Evolutionary conservation across 2,888 invertebrate species (phyloP), one percentile per base, ranked within the genome.

Genomic region (Rhaphigaster nebulosa): DNA sequence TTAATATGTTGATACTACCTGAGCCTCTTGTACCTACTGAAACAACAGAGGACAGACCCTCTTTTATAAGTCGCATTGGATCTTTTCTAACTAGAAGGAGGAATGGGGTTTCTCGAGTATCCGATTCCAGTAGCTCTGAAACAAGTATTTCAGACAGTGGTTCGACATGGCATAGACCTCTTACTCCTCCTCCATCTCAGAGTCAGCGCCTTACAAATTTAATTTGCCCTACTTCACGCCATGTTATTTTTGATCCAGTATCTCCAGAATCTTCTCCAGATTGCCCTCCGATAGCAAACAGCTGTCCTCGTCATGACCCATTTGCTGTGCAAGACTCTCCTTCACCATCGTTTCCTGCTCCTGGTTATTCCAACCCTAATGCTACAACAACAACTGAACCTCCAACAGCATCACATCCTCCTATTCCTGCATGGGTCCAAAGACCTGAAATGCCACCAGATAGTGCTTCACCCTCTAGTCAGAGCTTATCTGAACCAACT

Each of bases 121-220:
- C 90, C n/a, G 90, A 90, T 60, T 90, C 90, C 8, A 90, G 90
- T 87, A 90, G 90, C 29, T 90, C 90, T 20, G 90, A 90, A 34
- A 60, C 87, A 34, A 90, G 90, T 70, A 26, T 90, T 34, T 87
- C 90, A 38, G 90, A 90, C 80, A 90, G 34, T 90, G 34, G 52
- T 84, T 54, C 84, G 29, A 56, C 84, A 15, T 90, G 90, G 90
- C 90, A 90, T 34, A 41, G 90, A 56, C 90, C 90, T 84, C 90
- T 90, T 41, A 90, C 90, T 20, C 90, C 90, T 76, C 90, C 90
- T 41, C 90, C 90, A 60, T 87, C 84, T 38, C 60, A 90, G 12
- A 90, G 90, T 52, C 90, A 90, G 20, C 80, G 90, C 15, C 29
- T 90, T 13, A 87, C 90, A 20, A 90, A 90, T 52, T 70, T 90